phyloP scores from a whole-genome alignment of 2,888 invertebrate genomes.

The Caenorhabditis sp. region DNA sequence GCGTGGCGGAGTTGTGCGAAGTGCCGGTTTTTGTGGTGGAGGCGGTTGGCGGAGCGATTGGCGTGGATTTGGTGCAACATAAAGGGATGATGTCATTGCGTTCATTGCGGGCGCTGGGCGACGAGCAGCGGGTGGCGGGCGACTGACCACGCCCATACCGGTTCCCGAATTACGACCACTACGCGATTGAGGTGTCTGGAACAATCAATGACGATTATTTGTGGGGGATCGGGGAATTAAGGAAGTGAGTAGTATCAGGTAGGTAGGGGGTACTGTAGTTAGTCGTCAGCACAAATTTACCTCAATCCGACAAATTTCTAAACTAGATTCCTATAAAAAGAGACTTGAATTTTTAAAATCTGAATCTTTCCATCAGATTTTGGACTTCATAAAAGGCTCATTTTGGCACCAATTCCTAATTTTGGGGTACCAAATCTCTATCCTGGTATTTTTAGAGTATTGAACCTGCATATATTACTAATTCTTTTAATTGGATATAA shows the following conservation, averaged over 20 bases:
- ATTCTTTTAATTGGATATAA: too few relatives aligned
- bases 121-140: conserved; percentile 26
- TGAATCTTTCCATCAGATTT: neutral
- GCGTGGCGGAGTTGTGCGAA: neutral
- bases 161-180: neutral
- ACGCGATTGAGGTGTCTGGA: conserved; percentile 2
- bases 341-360: too few relatives aligned
- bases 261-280: too few relatives aligned
- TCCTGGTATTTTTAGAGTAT: too few relatives aligned
- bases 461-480: too few relatives aligned
- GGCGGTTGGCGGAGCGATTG: neutral
- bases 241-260: too few relatives aligned
- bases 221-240: neutral
- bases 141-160: neutral
- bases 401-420: too few relatives aligned
- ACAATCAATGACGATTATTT: neutral
- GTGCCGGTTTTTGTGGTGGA: neutral
- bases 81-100: conserved; percentile 44
- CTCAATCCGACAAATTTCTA: conserved; percentile 23
- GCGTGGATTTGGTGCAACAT: conserved; percentile 24
- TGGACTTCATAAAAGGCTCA: too few relatives aligned
- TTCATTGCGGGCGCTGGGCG: conserved; percentile 20
- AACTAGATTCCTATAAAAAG: conserved; percentile 25
- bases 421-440: too few relatives aligned
- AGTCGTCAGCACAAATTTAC: conserved; percentile 12